phyloP scores from a whole-genome alignment of 2,888 invertebrate genomes.

The Netelia fuscicornis region DNA sequence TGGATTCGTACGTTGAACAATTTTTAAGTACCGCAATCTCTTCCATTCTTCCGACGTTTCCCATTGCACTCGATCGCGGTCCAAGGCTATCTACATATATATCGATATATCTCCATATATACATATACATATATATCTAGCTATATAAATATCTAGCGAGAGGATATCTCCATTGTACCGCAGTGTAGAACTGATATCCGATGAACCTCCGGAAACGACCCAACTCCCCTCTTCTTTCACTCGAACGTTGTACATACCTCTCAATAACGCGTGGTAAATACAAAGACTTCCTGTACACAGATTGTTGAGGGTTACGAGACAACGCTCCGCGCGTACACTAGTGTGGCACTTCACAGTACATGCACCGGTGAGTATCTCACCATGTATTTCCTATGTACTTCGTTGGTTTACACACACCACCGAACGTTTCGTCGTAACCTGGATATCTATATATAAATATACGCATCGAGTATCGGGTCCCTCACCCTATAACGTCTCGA shows the following conservation, averaged over 20 bases:
- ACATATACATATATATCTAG: neutral
- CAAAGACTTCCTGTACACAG: slow-evolving; percentile 65
- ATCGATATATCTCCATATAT: neutral
- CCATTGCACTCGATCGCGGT: neutral
- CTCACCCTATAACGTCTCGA: too few species aligned
- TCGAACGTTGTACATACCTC: slow-evolving; percentile 52
- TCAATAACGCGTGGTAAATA: slow-evolving; percentile 73
- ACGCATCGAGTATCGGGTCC: too few species aligned
- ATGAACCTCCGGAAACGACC: slow-evolving; percentile 71
- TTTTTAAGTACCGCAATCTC: slow-evolving; percentile 12
- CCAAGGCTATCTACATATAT: slow-evolving; percentile 9
- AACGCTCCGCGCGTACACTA: neutral
- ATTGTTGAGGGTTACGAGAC: slow-evolving; percentile 35
- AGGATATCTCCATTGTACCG: slow-evolving; percentile 27
- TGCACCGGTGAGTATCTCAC: slow-evolving; percentile 22
- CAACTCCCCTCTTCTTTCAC: slow-evolving; percentile 4
- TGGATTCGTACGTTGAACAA: neutral
- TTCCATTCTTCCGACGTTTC: slow-evolving; percentile 4
- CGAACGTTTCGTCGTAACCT: neutral
- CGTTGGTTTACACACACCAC: neutral
- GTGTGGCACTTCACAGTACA: slow-evolving; percentile 23
- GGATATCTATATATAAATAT: neutral
- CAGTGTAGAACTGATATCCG: slow-evolving; percentile 58
- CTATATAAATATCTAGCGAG: too few species aligned
- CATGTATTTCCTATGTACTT: slow-evolving; percentile 15